Evolutionary conservation across 1,140 invertebrate species (phyloP).

Genomic region (Cydia amplana): DNA sequence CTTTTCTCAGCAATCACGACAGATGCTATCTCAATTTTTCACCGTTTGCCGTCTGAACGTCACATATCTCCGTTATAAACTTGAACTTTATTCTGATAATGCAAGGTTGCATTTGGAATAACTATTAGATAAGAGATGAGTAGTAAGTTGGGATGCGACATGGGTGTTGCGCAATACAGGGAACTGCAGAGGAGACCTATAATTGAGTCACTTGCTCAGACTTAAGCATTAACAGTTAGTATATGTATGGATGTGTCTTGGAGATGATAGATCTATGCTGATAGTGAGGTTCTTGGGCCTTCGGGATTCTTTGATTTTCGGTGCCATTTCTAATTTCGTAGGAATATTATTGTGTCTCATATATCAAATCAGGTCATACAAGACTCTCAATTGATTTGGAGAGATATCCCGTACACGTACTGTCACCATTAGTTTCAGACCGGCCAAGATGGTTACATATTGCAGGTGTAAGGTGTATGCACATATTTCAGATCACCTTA

Average conservation of each 20-base stretch:
- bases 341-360: no score
- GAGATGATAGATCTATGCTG: neutral
- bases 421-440: no score
- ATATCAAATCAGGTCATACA: no score
- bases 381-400: no score
- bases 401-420: no score
- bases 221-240: neutral
- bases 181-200: slow-evolving; percentile 7
- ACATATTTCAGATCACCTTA: no score
- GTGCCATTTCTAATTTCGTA: no score
- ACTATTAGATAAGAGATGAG: neutral
- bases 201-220: slow-evolving; percentile 1
- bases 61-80: neutral
- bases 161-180: neutral
- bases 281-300: neutral
- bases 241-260: neutral
- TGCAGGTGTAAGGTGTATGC: no score
- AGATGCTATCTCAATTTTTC: neutral
- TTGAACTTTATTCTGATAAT: neutral
- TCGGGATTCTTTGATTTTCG: no score
- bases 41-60: neutral
- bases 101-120: neutral
- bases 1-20: neutral
- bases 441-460: no score
- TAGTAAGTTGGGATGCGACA: neutral